Base-by-base conservation (phyloP, 1,140 invertebrate species). In the Venturia canescens region DNA sequence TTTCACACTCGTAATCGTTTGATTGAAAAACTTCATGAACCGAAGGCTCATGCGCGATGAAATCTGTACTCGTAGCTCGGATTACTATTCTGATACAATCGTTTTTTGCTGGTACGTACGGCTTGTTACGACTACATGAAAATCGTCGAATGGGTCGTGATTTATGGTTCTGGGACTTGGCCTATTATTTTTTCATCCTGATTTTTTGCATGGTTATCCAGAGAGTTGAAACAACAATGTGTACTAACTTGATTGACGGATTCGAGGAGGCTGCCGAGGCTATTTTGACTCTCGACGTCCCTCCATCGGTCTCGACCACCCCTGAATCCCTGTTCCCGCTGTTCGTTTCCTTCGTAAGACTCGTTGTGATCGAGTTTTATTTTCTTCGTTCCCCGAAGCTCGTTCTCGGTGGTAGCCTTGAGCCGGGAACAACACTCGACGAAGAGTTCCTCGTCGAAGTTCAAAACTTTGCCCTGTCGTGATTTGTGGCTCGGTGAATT, bases 401-500 rank as follows among this genome's bases (percentile, higher is more conserved):
- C 91, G 21, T 91, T 92, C 67, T 92, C 91, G 0, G 90, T 89
- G 0, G 91, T 91, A 0, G 91, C 90, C 76, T 92, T 92, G 5
- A 92, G 66, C 57, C 91, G 88, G 0, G 91, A 92, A 77, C 91
- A 92, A 53, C 91, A 91, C 53, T 92, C 91, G 0, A 91, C 91
- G 44, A 92, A 92, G 15, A 92, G 80, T 53, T 91, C 91, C 60
- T 92, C 90, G 38, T 92, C 91, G 15, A 89, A 91, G 60, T 92
- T 92, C 13, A 92, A 66, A 1, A 92, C 90, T 21, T 91, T 92
- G 0, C 89, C 90, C 26, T 90, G 88, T 9, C 90, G 84, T 0
- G 86, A 83, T 29, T 91, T 89, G 27, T 87, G 83, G 0, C 83
- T 69, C 0, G 77, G 27, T 18, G 72, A 70, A 4, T 85, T 81